A percentile compares a stretch with the other conserved stretches of the same genome.
Conservation (phyloP, 1,140 invertebrate genomes). For the Drosophila nebulosa region DNA sequence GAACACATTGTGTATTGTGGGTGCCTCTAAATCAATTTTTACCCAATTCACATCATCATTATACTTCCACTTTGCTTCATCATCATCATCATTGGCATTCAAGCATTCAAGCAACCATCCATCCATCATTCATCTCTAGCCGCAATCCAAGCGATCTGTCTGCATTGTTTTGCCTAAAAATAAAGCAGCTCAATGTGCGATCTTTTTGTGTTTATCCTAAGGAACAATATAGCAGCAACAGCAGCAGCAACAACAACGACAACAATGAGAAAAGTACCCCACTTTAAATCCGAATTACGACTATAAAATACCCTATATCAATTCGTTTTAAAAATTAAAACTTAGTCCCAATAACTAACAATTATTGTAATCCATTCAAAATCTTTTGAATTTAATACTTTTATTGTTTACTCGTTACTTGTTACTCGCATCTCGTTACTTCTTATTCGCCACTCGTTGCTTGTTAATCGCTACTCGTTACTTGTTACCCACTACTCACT, state of each 20-base stretch:
- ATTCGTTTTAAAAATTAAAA: neutral
- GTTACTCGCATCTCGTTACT: too few relatives aligned
- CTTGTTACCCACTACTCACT: too few relatives aligned
- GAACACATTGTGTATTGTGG: neutral
- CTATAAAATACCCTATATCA: neutral
- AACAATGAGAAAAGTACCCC: neutral
- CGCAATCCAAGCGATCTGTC: constrained; percentile 65
- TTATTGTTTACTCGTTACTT: too few relatives aligned
- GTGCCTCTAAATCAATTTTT: constrained; percentile 7
- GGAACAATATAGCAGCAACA: neutral
- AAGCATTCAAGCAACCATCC: constrained; percentile 17
- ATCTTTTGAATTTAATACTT: too few relatives aligned
- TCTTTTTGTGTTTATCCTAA: constrained; percentile 1
- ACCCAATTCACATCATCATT: constrained; percentile 14
- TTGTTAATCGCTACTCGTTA: too few relatives aligned
- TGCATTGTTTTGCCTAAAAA: constrained; percentile 70
- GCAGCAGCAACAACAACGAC: neutral
- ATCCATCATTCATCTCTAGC: constrained; percentile 56
- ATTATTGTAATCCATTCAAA: too few relatives aligned
- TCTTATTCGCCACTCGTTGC: too few relatives aligned
- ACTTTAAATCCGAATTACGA: neutral
- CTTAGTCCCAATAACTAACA: too few relatives aligned
- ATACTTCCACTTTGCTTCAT: neutral
- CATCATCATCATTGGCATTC: constrained; percentile 8
- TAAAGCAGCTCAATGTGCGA: constrained; percentile 31